Conservation (phyloP, 2,797 vertebrate genomes). For the Peromyscus eremicus region DNA sequence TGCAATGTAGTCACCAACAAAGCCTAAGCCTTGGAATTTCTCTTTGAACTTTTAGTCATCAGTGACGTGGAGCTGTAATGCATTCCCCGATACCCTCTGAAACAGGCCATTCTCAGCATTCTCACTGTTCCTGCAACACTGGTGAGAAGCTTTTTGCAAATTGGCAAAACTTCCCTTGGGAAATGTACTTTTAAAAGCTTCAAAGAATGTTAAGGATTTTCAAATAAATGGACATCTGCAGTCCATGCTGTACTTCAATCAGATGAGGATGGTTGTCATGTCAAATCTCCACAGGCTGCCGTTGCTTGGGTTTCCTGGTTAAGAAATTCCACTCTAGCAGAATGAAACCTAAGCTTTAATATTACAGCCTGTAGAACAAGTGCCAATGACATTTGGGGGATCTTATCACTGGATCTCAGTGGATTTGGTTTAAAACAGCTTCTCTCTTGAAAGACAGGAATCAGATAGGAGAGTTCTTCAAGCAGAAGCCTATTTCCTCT, state of each 20-base stretch:
- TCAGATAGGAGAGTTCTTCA: slow-evolving; percentile 86
- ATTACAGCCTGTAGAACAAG: slow-evolving; percentile 91
- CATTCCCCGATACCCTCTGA: slow-evolving; percentile 12
- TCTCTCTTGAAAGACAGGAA: slow-evolving; percentile 84
- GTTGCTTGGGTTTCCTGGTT: slow-evolving; percentile 86
- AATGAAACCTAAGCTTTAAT: slow-evolving; percentile 92
- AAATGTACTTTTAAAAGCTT: slow-evolving; percentile 83
- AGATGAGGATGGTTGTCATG: slow-evolving; percentile 89
- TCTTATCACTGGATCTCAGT: slow-evolving; percentile 88
- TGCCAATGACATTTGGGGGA: slow-evolving; percentile 86
- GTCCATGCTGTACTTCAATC: slow-evolving; percentile 86
- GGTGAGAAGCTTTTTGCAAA: slow-evolving; percentile 67
- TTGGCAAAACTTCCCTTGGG: slow-evolving; percentile 60
- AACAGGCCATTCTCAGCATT: slow-evolving; percentile 50
- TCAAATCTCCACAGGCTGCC: slow-evolving; percentile 89
- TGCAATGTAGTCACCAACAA: slow-evolving; percentile 84
- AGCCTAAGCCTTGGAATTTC: slow-evolving; percentile 47
- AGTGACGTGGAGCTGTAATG: slow-evolving; percentile 42
- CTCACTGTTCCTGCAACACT: slow-evolving; percentile 61
- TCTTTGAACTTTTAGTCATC: slow-evolving; percentile 68
- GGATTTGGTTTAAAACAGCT: slow-evolving; percentile 88
- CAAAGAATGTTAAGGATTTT: slow-evolving; percentile 86
- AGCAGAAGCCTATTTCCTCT: slow-evolving; percentile 76
- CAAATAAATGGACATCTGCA: slow-evolving; percentile 87
- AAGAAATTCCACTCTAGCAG: slow-evolving; percentile 87